Evolutionary conservation across 2,888 invertebrate species (phyloP), one percentile per base, ranked within the genome.

Genomic region (Apamea epomidion): DNA sequence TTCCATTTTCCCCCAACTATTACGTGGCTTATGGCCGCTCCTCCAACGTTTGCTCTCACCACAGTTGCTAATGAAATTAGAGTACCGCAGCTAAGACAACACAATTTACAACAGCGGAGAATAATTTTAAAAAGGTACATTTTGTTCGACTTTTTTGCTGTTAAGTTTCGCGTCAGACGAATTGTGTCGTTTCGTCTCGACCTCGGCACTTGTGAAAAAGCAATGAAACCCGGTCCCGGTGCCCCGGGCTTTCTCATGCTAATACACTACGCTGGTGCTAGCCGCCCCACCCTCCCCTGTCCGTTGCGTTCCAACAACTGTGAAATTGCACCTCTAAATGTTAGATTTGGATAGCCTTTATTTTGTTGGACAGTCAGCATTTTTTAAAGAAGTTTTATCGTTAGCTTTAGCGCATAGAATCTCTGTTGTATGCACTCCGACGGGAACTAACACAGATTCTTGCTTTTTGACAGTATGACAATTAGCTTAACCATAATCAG

Each of bases 261-360:
- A 93, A 94, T 94, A 91, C 89, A 87, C 81, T 89, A 84, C 84
- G 69, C 71, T 81, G 73, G 83, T 81, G 73, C 85, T 78, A 70
- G 78, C 80, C 45, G 73, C 76, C 76, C 84, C 80, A 80, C 87
- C 85, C 88, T 85, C 86, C 86, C 78, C 90, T 91, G 92, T 92
- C 92, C 92, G 92, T 94, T 92, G 92, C 91, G 89, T 92, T 91
- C 92, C 93, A 93, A 92, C 93, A 92, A 92, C 95, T 95, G 95
- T 94, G 94, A 95, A 95, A 95, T 95, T 95, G 94, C 93, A 92
- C 91, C 92, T 93, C 93, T 91, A 91, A 94, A 92, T 83, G 92
- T 90, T 89, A 89, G 86, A 89, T 90, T 88, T 87, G 89, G 54
- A 90, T 89, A 81, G 89, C 89, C 89, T 91, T 74, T 89, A 89